Evolutionary conservation across 1,140 invertebrate genomes (phyloP).

Genomic region (Paramacrobiotus metropolitanus): DNA sequence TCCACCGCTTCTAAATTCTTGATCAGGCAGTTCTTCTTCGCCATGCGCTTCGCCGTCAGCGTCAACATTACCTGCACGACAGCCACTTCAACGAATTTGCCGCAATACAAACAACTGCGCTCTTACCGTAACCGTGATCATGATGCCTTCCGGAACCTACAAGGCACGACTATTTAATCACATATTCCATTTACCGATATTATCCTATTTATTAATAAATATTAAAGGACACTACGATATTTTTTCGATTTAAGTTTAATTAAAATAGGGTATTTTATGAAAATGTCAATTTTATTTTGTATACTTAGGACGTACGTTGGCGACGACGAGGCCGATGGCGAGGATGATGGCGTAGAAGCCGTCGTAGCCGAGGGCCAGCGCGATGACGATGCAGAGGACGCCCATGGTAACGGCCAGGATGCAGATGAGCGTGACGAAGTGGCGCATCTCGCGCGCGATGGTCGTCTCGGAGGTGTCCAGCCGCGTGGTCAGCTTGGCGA

Average conservation of each 20-base stretch:
- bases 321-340: not conserved
- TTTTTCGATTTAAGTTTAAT: too few relatives aligned
- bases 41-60: conserved; percentile 9
- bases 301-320: too few relatives aligned
- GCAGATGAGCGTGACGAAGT: conserved; percentile 17
- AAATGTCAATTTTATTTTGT: too few relatives aligned
- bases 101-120: too few relatives aligned
- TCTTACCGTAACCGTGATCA: conserved; percentile 2
- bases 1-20: conserved; percentile 11
- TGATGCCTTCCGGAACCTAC: conserved; percentile 2
- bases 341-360: conserved; percentile 1
- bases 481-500: conserved; percentile 13
- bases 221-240: too few relatives aligned
- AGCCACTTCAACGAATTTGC: too few relatives aligned
- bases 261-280: too few relatives aligned
- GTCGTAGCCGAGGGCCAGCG: conserved; percentile 15
- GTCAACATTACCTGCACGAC: conserved; percentile 7
- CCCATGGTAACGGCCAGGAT: conserved; percentile 13
- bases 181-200: too few relatives aligned
- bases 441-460: conserved; percentile 14
- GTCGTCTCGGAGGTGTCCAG: conserved; percentile 12
- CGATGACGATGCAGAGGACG: conserved; percentile 14
- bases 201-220: too few relatives aligned
- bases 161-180: too few relatives aligned
- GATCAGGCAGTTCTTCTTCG: conserved; percentile 10